These are phyloP conservation scores for Nomada ruficornis DNA, from an alignment of 2,888 invertebrate genomes.

Conservation along the genomic window DNA sequence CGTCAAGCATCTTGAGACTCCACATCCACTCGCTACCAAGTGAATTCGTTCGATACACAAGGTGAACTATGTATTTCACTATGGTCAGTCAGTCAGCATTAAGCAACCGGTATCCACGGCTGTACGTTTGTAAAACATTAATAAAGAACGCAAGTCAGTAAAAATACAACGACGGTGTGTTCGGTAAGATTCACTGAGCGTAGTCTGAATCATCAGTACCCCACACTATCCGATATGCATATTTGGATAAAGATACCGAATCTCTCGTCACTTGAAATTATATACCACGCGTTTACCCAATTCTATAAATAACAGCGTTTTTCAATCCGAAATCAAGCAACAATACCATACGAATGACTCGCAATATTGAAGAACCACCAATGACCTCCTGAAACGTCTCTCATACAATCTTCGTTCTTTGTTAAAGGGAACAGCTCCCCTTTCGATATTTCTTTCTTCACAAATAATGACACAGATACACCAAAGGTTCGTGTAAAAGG, in stretches of 20 bases:
- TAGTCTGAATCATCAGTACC: no score
- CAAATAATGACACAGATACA: neutral
- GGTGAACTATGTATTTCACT: neutral
- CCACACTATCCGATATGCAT: no score
- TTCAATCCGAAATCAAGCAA: neutral
- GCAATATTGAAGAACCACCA: neutral
- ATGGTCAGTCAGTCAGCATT: neutral
- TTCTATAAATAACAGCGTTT: neutral
- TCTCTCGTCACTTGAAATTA: no score
- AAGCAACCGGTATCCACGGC: neutral
- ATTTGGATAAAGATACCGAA: no score
- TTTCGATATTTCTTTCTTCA: neutral
- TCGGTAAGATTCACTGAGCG: no score
- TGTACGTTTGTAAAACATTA: neutral
- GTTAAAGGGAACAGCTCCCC: conserved; percentile 5
- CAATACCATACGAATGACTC: neutral
- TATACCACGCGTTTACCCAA: neutral
- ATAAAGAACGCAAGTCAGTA: no score
- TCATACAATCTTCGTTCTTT: neutral
- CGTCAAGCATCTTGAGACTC: conserved; percentile 49
- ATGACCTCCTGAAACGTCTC: neutral
- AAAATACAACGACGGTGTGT: no score
- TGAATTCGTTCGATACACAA: conserved; percentile 30
- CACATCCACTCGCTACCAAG: conserved; percentile 19
- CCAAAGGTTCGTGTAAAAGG: neutral